Percentiles rank a stretch among this genome's conserved stretches.
phyloP scores from a whole-genome alignment of 2,888 invertebrate species.

The Phlogophora meticulosa region DNA sequence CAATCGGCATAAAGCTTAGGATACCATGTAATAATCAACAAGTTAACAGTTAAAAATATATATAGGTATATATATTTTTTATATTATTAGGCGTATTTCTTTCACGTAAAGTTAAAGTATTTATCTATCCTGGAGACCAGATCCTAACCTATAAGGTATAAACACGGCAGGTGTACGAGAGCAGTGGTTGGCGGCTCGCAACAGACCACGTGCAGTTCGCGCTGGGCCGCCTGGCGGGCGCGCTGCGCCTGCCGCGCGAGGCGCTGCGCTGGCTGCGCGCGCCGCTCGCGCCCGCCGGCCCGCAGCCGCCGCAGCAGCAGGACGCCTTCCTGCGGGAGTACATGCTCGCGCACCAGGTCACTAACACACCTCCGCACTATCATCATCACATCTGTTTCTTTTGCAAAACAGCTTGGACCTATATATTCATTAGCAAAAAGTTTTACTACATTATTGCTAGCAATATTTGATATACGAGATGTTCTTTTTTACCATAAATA shows the following conservation, averaged over 20 bases:
- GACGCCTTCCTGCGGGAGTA: constrained; percentile 96
- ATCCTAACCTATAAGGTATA: background rate
- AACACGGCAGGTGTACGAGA: constrained; percentile 91
- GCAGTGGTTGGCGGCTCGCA: constrained; percentile 97
- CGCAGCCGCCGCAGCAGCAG: constrained; percentile 94
- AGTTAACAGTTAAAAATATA: no score
- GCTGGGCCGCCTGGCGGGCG: constrained; percentile 97
- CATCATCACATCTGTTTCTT: no score
- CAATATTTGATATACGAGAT: background rate
- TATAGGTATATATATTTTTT: no score
- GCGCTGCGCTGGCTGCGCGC: constrained; percentile 93
- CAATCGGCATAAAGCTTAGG: no score
- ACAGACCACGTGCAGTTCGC: constrained; percentile 99
- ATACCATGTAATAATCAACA: no score
- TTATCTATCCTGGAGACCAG: no score
- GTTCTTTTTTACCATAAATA: constrained; percentile 3
- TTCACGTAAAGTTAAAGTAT: no score
- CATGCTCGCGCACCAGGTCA: constrained; percentile 95
- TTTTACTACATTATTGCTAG: no score
- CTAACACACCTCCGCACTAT: background rate
- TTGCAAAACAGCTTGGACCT: background rate
- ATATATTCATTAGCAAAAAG: no score
- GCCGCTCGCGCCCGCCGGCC: constrained; percentile 92
- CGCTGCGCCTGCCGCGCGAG: constrained; percentile 93
- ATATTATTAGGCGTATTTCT: no score